Evolutionary conservation across 2,888 invertebrate species (phyloP).

Genomic region (Eupithecia insigniata): DNA sequence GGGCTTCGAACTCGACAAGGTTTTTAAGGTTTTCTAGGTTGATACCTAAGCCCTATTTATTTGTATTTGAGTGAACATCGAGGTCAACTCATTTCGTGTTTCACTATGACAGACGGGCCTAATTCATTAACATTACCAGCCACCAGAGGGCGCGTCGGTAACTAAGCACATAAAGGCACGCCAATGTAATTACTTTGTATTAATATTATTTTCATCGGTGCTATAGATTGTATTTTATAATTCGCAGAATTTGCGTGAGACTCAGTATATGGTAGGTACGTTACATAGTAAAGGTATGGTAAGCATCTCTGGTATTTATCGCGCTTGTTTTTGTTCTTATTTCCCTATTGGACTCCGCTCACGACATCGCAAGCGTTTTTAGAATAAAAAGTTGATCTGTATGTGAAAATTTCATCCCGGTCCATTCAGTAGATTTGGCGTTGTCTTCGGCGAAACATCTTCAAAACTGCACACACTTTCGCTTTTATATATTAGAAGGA

Average conservation of each 20-base stretch:
- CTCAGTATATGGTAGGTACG: background rate
- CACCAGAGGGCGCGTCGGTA: slow-evolving; percentile 54
- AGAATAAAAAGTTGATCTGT: too few relatives aligned
- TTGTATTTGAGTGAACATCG: slow-evolving; percentile 33
- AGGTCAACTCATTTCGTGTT: slow-evolving; percentile 49
- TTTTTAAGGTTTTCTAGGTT: background rate
- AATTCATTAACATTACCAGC: slow-evolving; percentile 60
- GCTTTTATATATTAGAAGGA: too few relatives aligned
- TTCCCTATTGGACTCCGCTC: too few relatives aligned
- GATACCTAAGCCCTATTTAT: background rate
- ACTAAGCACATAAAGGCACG: slow-evolving; percentile 62
- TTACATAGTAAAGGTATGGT: too few relatives aligned
- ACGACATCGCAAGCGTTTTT: too few relatives aligned
- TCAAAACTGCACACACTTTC: too few relatives aligned
- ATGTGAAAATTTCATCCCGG: too few relatives aligned
- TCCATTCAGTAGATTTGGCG: too few relatives aligned
- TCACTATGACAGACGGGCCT: slow-evolving; percentile 55
- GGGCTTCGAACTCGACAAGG: background rate
- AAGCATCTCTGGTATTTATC: too few relatives aligned
- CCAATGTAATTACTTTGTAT: slow-evolving; percentile 62
- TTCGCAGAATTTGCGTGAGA: slow-evolving; percentile 14
- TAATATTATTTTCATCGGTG: slow-evolving; percentile 49
- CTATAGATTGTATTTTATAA: slow-evolving; percentile 33
- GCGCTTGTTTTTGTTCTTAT: too few relatives aligned
- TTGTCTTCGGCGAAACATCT: too few relatives aligned